Conservation (phyloP, 2,888 invertebrate species). For the Cistogaster globosa region DNA sequence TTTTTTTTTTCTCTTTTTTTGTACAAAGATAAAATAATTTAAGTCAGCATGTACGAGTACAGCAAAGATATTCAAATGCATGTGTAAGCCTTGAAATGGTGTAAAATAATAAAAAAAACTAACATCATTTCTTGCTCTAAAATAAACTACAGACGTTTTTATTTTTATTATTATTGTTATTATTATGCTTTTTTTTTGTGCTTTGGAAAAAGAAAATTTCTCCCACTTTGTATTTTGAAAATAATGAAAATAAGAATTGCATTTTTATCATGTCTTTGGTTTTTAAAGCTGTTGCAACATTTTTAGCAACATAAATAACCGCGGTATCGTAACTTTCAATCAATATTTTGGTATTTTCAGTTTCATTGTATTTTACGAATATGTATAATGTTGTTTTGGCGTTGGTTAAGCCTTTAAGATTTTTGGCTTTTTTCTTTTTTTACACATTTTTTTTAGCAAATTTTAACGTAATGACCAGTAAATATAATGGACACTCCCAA, state of each 20-base stretch:
- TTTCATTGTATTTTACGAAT: slow-evolving; percentile 56
- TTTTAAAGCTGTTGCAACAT: slow-evolving; percentile 36
- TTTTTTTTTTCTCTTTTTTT: not conserved
- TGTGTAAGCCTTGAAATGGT: slow-evolving; percentile 36
- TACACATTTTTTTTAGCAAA: slow-evolving; percentile 43
- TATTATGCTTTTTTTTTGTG: not conserved
- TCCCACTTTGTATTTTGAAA: slow-evolving; percentile 30
- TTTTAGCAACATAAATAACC: slow-evolving; percentile 64
- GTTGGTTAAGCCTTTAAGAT: slow-evolving; percentile 64
- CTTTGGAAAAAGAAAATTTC: slow-evolving; percentile 40
- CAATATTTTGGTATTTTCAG: slow-evolving; percentile 65
- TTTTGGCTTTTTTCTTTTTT: slow-evolving; percentile 40
- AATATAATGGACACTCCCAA: slow-evolving; percentile 69
- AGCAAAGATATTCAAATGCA: slow-evolving; percentile 14
- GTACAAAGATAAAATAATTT: slow-evolving; percentile 40
- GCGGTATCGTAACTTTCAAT: slow-evolving; percentile 69
- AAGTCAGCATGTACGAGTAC: not conserved
- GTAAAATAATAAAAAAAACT: not conserved
- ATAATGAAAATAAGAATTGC: slow-evolving; percentile 50
- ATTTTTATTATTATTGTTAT: not conserved
- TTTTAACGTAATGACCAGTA: slow-evolving; percentile 69
- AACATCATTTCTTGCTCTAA: slow-evolving; percentile 48
- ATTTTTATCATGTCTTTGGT: slow-evolving; percentile 39
- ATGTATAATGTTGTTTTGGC: slow-evolving; percentile 24
- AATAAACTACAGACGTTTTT: slow-evolving; percentile 49